phyloP scores from a whole-genome alignment of 2,113 vertebrate species.

The Anguilla japonica region DNA sequence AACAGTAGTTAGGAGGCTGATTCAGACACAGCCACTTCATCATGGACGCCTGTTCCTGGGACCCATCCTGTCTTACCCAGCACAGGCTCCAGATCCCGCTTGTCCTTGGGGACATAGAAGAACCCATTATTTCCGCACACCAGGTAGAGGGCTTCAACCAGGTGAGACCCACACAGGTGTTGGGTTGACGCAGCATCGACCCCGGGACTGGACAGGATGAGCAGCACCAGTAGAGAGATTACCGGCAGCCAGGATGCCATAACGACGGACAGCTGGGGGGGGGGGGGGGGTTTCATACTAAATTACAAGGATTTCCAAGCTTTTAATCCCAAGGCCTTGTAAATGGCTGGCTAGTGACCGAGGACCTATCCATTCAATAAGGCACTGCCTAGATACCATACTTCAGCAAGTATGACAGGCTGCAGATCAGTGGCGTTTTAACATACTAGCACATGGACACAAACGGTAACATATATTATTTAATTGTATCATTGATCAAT shows the following conservation, averaged over 20 bases:
- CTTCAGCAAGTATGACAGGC: neutral
- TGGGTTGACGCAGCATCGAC: constrained; percentile 64
- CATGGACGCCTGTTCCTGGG: too few species aligned
- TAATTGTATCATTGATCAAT: neutral
- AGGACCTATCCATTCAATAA: too few species aligned
- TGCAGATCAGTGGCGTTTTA: too few species aligned
- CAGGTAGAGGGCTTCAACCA: constrained; percentile 90
- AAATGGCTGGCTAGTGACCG: too few species aligned
- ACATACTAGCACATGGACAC: too few species aligned
- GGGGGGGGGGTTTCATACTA: neutral
- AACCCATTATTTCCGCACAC: constrained; percentile 88
- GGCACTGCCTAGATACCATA: too few species aligned
- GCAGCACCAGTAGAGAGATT: constrained; percentile 73
- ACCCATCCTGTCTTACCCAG: constrained; percentile 64
- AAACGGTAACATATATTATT: too few species aligned
- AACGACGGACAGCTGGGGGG: constrained; percentile 46
- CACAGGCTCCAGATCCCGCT: constrained; percentile 69
- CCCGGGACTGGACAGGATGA: constrained; percentile 59
- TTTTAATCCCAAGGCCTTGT: too few species aligned
- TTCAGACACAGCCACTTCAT: too few species aligned
- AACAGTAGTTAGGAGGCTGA: too few species aligned
- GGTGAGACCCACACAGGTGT: constrained; percentile 89
- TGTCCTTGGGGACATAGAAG: constrained; percentile 83
- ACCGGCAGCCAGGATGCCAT: constrained; percentile 77
- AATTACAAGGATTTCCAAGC: too few species aligned